Conservation (phyloP, 2,797 vertebrate species). For the Philypnodon macrostomus region DNA sequence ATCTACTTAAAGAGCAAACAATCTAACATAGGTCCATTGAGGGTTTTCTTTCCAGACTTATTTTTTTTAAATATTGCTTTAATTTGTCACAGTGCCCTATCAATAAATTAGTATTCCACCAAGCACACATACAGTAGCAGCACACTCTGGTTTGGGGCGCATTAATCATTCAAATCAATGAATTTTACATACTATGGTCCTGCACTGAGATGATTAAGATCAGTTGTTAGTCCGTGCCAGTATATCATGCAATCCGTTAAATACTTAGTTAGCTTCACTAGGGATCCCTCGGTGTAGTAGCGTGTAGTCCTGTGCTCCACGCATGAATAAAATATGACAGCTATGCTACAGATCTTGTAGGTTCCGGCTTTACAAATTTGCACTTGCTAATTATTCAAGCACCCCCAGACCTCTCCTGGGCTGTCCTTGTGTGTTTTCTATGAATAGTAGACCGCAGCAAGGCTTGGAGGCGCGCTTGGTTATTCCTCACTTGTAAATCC, state of each 20-base stretch:
- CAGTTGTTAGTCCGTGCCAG: conserved; percentile 19
- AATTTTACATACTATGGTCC: conserved; percentile 43
- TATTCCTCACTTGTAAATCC: conserved; percentile 27
- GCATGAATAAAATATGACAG: conserved; percentile 41
- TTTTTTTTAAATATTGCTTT: conserved; percentile 1
- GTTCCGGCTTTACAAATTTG: conserved; percentile 37
- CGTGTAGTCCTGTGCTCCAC: conserved; percentile 30
- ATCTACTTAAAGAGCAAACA: conserved; percentile 7
- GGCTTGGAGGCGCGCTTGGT: not conserved
- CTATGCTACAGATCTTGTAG: conserved; percentile 33
- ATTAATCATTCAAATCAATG: conserved; percentile 44
- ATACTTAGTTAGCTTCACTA: conserved; percentile 40
- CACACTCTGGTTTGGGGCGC: conserved; percentile 8
- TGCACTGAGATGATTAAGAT: conserved; percentile 26
- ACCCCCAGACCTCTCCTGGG: conserved; percentile 29
- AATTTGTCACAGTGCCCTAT: conserved; percentile 11
- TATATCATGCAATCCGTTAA: conserved; percentile 34
- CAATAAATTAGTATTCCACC: conserved; percentile 23
- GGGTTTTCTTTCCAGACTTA: not conserved
- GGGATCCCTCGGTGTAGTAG: conserved; percentile 24
- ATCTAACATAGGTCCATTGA: not conserved
- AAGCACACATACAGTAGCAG: conserved; percentile 7
- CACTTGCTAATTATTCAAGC: conserved; percentile 40
- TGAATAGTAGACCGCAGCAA: conserved; percentile 11
- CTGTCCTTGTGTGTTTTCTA: conserved; percentile 20